A percentile compares a stretch with the other conserved stretches of the same genome.
Conservation (phyloP, 2,888 invertebrate genomes). For the Isoperla grammatica region DNA sequence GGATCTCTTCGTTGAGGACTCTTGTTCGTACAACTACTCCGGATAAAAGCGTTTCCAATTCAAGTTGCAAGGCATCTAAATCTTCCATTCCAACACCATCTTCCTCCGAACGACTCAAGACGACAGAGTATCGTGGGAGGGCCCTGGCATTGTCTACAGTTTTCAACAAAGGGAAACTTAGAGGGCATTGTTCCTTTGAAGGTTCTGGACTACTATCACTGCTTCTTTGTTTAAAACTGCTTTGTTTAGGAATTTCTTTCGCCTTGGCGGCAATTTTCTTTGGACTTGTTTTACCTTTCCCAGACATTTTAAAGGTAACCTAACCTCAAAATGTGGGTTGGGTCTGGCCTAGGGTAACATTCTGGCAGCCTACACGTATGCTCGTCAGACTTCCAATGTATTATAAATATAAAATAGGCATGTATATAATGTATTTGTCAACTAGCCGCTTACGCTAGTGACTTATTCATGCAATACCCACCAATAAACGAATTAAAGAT, state of each 20-base stretch:
- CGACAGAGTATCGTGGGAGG: slow-evolving; percentile 55
- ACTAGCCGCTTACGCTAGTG: background rate
- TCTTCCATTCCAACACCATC: slow-evolving; percentile 84
- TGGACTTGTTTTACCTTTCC: slow-evolving; percentile 26
- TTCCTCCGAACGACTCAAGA: slow-evolving; percentile 61
- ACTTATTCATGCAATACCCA: background rate
- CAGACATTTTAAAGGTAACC: slow-evolving; percentile 8
- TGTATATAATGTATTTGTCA: no score
- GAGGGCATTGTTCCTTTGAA: slow-evolving; percentile 20
- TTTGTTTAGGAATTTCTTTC: slow-evolving; percentile 22
- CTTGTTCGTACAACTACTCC: slow-evolving; percentile 74
- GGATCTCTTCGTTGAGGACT: slow-evolving; percentile 52
- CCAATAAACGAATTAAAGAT: no score
- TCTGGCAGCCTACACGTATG: no score
- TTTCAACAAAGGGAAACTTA: slow-evolving; percentile 57
- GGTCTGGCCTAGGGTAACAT: no score
- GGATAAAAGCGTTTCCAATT: slow-evolving; percentile 79
- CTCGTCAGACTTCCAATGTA: background rate
- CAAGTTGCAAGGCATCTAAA: slow-evolving; percentile 77
- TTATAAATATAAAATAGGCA: no score
- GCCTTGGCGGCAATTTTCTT: slow-evolving; percentile 23
- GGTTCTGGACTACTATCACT: slow-evolving; percentile 17
- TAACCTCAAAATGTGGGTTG: no score
- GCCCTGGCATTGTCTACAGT: slow-evolving; percentile 61
- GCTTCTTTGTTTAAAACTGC: slow-evolving; percentile 13